Evolutionary conservation across 2,797 vertebrate genomes (phyloP).

Genomic region (Syncerus caffer): DNA sequence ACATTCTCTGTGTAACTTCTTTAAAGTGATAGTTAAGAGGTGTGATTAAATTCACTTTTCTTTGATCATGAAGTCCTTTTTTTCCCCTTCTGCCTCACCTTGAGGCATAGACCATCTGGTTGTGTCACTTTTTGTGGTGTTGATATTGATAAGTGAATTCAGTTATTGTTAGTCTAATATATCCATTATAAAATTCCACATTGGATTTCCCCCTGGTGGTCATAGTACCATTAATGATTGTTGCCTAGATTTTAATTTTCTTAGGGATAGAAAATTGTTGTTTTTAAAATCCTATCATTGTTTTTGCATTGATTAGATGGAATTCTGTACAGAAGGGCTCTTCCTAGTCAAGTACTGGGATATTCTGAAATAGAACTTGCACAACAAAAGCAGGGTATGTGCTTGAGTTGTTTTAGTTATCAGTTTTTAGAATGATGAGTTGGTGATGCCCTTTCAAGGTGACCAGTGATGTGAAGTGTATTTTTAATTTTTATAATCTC

Average conservation of each 20-base stretch:
- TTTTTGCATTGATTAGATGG: background rate
- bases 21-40: background rate
- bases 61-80: background rate
- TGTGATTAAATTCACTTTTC: background rate
- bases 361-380: background rate
- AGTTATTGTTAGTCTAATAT: background rate
- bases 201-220: background rate
- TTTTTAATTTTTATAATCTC: background rate
- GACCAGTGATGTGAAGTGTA: background rate
- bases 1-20: background rate
- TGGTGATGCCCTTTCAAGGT: background rate
- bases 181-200: background rate
- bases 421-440: background rate
- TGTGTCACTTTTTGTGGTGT: background rate
- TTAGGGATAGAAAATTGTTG: background rate
- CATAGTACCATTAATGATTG: background rate
- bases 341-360: background rate
- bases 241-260: background rate
- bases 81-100: background rate
- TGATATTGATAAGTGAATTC: background rate
- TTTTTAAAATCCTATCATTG: background rate
- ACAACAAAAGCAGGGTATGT: background rate
- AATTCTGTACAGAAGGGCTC: background rate
- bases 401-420: background rate
- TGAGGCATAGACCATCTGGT: background rate